Percentiles rank a stretch among this genome's conserved stretches.
These are phyloP conservation scores for Parnassius smintheus DNA, from an alignment of 2,888 invertebrate genomes.

Conservation along the genomic window DNA sequence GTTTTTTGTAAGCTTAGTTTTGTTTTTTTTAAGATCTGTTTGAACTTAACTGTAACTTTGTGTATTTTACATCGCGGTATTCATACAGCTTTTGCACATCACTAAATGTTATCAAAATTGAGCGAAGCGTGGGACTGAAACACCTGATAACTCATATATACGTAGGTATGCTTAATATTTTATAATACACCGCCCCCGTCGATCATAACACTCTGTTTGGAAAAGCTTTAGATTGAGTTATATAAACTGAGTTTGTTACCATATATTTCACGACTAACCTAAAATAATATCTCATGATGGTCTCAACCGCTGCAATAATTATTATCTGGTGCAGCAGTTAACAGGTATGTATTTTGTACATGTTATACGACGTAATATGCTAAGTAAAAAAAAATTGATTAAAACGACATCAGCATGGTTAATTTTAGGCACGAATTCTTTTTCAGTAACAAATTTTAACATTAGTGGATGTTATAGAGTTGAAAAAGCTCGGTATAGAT, in stretches of 20 bases:
- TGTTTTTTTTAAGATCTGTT: too few relatives aligned
- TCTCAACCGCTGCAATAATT: not conserved
- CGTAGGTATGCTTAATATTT: conserved; percentile 18
- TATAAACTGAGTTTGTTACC: not conserved
- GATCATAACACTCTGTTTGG: conserved; percentile 16
- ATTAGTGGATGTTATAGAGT: too few relatives aligned
- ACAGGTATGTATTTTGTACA: not conserved
- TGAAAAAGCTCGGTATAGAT: too few relatives aligned
- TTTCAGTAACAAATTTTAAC: too few relatives aligned
- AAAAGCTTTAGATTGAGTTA: conserved; percentile 2
- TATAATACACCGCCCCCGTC: conserved; percentile 9
- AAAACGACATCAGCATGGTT: too few relatives aligned
- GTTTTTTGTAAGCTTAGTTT: too few relatives aligned
- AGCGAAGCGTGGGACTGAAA: conserved; percentile 32
- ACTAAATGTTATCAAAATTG: conserved; percentile 31
- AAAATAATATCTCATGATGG: not conserved
- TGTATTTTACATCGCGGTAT: not conserved
- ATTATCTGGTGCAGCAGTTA: not conserved
- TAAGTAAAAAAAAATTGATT: too few relatives aligned
- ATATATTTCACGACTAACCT: conserved; percentile 6
- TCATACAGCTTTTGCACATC: not conserved
- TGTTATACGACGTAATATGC: not conserved
- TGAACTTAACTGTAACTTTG: too few relatives aligned
- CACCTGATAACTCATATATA: conserved; percentile 32
- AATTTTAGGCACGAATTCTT: too few relatives aligned